Evolutionary conservation across 2,888 invertebrate genomes (phyloP), one percentile per base, ranked within the genome.

Genomic region (Lasius platythorax): DNA sequence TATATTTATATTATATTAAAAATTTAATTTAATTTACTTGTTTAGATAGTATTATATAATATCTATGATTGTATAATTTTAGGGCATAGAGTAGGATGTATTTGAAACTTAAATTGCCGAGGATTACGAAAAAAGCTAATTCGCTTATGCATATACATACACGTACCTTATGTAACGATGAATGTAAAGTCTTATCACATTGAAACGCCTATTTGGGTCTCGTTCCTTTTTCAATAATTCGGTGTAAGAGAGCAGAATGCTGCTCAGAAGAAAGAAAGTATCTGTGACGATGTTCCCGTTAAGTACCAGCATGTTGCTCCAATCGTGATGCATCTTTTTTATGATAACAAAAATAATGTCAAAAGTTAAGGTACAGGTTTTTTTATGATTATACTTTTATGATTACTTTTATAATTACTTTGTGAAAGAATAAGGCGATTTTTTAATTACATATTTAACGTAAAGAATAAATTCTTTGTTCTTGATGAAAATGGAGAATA

Each of bases 91-190:
- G n/a, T 33, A 8, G n/a, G 15, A 53, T 37, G 15, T 23, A 28
- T 43, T 61, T 8, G 6, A 61, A 74, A 43, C 6, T 58, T 43
- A 28, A 74, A 30, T 70, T 72, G 3, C 6, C 6, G 6, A 18
- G 9, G n/a, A 58, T 73, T 30, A 28, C 0, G 28, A 63, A 15
- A 46, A 64, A 75, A 12, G n/a, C 4, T n/a, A 43, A 5, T 40
- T 58, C 1, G 1, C 12, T 15, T 18, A 18, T 11, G 33, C 30
- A 33, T 18, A 11, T 23, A 11, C 2, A 50, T 61, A 23, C 11
- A 53, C 89, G 30, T 92, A 97, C 97, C 97, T 96, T 76, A 97
- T 95, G 92, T 97, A 97, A 87, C 97, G 96, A 87, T 96, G 97
- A 37, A 97, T 91, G 88, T 97, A 96, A n/a, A 97, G 95, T 3